phyloP scores from a whole-genome alignment of 2,113 vertebrate genomes.

The Rhagologus leucostigma region DNA sequence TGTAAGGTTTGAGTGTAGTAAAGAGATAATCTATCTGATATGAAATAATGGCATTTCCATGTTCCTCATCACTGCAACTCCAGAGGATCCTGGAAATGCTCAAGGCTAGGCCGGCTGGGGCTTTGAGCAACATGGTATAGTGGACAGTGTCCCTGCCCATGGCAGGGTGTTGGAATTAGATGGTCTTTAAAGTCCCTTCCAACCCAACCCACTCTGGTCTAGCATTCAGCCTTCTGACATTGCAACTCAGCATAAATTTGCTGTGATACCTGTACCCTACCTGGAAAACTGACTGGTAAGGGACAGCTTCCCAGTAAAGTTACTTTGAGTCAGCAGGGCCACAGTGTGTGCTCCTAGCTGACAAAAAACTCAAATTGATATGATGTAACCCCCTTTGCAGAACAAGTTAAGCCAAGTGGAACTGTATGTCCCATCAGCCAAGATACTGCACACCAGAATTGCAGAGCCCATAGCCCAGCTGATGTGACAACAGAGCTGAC shows the following conservation, averaged over 20 bases:
- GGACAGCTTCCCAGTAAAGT: background rate
- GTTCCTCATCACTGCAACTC: background rate
- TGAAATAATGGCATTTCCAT: background rate
- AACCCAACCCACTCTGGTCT: background rate
- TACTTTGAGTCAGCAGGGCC: background rate
- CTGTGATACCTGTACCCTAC: background rate
- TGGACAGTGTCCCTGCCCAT: background rate
- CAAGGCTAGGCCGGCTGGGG: background rate
- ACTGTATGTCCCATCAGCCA: background rate
- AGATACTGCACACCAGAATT: background rate
- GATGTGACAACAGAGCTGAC: background rate
- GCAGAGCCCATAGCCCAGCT: background rate
- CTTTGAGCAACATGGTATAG: background rate
- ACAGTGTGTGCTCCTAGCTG: background rate
- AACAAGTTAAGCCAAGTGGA: background rate
- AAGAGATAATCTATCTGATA: background rate
- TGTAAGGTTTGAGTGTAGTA: background rate
- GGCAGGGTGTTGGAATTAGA: background rate
- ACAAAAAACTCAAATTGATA: background rate
- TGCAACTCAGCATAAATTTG: background rate
- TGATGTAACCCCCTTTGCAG: background rate
- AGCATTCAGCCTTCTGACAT: background rate
- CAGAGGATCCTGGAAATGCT: background rate
- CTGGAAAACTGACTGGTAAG: background rate
- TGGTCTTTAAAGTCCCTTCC: background rate